These are phyloP conservation scores for Drosophila sechellia DNA, from an alignment of 1,140 invertebrate species.

Conservation along the genomic window DNA sequence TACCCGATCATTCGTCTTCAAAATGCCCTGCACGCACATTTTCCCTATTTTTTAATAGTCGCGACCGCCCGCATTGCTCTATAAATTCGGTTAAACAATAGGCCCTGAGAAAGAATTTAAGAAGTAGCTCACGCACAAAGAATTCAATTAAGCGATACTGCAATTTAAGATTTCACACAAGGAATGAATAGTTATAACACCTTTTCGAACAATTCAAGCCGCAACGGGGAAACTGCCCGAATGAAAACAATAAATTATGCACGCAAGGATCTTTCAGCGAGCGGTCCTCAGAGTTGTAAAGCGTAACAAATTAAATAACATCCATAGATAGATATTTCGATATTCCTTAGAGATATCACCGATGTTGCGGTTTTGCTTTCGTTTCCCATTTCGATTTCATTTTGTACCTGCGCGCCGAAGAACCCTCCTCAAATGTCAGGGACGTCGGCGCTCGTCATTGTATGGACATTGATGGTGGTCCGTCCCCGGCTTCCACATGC, in stretches of 20 bases:
- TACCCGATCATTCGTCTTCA: slow-evolving; percentile 19
- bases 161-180: slow-evolving; percentile 81
- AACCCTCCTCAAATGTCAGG: slow-evolving; percentile 73
- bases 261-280: slow-evolving; percentile 67
- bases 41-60: slow-evolving; percentile 47
- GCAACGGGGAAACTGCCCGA: slow-evolving; percentile 35
- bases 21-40: slow-evolving; percentile 61
- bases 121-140: slow-evolving; percentile 70
- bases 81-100: slow-evolving; percentile 54
- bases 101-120: slow-evolving; percentile 36
- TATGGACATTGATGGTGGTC: slow-evolving; percentile 79
- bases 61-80: slow-evolving; percentile 71
- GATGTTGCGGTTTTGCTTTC: slow-evolving; percentile 66
- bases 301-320: slow-evolving; percentile 80
- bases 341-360: slow-evolving; percentile 41
- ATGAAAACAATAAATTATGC: slow-evolving; percentile 73
- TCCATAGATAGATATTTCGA: slow-evolving; percentile 42
- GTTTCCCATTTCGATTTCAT: slow-evolving; percentile 70
- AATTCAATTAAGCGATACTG: slow-evolving; percentile 65
- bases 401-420: slow-evolving; percentile 56
- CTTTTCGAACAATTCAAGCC: slow-evolving; percentile 59
- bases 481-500: slow-evolving; percentile 8
- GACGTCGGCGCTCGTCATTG: slow-evolving; percentile 69
- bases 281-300: slow-evolving; percentile 38
- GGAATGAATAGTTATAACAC: slow-evolving; percentile 58